Evolutionary conservation across 92 coral and sea anemone species (phyloP).

Genomic region (Parazoanthus swiftii): DNA sequence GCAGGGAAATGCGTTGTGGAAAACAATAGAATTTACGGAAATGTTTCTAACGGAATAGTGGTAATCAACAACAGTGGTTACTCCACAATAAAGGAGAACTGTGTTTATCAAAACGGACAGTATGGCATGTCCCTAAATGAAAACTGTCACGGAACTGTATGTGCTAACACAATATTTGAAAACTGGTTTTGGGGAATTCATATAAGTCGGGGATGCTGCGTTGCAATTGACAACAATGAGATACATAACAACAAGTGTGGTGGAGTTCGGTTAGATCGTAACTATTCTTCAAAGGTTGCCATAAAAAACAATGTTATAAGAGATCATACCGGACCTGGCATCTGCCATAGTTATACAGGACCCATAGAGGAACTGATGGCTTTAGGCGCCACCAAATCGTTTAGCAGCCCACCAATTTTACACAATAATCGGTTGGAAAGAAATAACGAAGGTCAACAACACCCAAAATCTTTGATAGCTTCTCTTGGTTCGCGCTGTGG

Average conservation of each 20-base stretch:
- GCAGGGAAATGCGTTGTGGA: not conserved
- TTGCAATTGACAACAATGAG: conserved; percentile 5
- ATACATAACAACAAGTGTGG: conserved; percentile 19
- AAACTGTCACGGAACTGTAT: not conserved
- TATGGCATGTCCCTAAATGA: not conserved
- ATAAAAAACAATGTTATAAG: not conserved
- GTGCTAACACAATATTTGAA: conserved; percentile 4
- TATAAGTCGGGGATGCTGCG: not conserved
- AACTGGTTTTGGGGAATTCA: conserved; percentile 39
- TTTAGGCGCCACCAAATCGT: not conserved
- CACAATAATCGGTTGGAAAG: not conserved
- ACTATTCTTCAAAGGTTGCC: conserved; percentile 6
- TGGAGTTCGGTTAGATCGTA: not conserved
- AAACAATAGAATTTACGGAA: not conserved
- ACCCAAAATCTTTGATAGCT: not conserved
- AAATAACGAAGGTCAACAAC: conserved; percentile 29
- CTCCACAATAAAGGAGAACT: not conserved
- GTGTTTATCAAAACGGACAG: conserved; percentile 16
- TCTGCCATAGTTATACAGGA: not conserved
- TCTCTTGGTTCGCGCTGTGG: conserved; percentile 17
- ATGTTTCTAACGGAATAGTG: not conserved
- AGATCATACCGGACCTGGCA: conserved; percentile 18
- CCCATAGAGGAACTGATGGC: not conserved
- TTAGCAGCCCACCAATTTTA: conserved; percentile 5
- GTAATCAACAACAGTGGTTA: not conserved